Evolutionary conservation across 2,113 vertebrate genomes (phyloP).

Genomic region (Thinocorus orbignyianus): DNA sequence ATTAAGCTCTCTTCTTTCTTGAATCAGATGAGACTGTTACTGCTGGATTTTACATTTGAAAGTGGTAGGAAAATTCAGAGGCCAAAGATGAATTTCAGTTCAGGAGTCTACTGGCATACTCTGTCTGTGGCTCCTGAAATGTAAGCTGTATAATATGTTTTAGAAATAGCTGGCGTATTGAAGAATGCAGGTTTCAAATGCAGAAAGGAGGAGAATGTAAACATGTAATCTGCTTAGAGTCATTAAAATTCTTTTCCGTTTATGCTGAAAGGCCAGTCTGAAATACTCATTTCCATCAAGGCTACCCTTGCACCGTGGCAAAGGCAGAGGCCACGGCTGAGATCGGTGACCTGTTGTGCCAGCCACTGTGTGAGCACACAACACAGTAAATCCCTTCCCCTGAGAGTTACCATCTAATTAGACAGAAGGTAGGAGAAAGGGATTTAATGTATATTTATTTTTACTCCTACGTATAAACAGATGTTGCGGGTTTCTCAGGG

Average conservation of each 20-base stretch:
- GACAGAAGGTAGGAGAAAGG: not conserved
- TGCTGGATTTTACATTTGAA: not conserved
- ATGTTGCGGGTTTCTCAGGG: not conserved
- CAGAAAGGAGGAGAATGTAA: not conserved
- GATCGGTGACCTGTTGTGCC: not conserved
- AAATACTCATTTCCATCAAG: not conserved
- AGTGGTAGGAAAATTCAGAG: not conserved
- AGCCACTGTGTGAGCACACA: not conserved
- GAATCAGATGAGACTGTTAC: not conserved
- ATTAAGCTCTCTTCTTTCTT: not conserved
- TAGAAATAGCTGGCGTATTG: not conserved
- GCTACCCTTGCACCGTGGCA: accelerated
- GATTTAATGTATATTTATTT: not conserved
- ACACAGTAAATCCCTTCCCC: not conserved
- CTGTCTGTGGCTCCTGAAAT: not conserved
- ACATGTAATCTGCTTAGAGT: not conserved
- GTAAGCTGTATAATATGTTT: accelerated
- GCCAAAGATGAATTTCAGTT: not conserved
- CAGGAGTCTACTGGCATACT: not conserved
- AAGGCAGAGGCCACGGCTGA: not conserved
- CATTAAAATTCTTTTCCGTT: not conserved
- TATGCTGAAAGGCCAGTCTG: not conserved
- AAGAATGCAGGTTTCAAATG: not conserved
- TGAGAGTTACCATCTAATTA: not conserved
- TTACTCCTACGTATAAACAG: not conserved